Conservation (phyloP, 37 sponge, comb jelly and placozoan genomes). For the Haliclona indistincta region DNA sequence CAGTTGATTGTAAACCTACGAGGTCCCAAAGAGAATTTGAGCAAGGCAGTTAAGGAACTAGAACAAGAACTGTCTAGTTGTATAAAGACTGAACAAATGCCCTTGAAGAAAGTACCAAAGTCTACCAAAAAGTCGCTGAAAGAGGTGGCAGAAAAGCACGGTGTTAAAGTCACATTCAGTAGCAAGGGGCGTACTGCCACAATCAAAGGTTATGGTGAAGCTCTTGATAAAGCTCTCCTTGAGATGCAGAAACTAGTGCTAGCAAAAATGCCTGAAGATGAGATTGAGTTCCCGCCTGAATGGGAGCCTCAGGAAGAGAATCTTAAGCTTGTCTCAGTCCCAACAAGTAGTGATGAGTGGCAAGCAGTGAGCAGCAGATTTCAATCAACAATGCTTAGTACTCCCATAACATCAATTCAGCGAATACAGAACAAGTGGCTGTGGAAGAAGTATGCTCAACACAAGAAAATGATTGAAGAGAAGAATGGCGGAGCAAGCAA, state of each 20-base stretch:
- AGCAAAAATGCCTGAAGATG: not conserved
- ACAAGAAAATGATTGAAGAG: conserved; percentile 38
- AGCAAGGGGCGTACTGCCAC: too few relatives aligned
- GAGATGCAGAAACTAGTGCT: not conserved
- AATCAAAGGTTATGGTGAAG: not conserved
- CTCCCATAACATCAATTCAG: conserved; percentile 11
- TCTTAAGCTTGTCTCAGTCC: conserved; percentile 31
- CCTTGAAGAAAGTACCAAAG: too few relatives aligned
- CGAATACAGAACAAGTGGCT: conserved; percentile 86
- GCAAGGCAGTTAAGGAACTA: too few relatives aligned
- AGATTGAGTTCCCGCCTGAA: conserved; percentile 24
- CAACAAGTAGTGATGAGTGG: conserved; percentile 46
- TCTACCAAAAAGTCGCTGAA: too few relatives aligned
- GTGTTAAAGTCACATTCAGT: too few relatives aligned
- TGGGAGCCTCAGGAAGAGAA: conserved; percentile 44
- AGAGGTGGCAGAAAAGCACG: too few relatives aligned
- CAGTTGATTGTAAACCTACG: too few relatives aligned
- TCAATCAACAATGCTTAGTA: conserved; percentile 43
- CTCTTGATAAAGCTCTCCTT: not conserved
- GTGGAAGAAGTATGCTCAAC: conserved; percentile 65
- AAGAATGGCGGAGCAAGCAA: conserved; percentile 68
- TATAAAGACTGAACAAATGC: too few relatives aligned
- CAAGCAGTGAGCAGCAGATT: conserved; percentile 39
- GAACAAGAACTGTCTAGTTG: too few relatives aligned
- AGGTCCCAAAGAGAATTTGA: too few relatives aligned